Evolutionary conservation across 1,140 invertebrate species (phyloP).

Genomic region (Drosophila santomea): DNA sequence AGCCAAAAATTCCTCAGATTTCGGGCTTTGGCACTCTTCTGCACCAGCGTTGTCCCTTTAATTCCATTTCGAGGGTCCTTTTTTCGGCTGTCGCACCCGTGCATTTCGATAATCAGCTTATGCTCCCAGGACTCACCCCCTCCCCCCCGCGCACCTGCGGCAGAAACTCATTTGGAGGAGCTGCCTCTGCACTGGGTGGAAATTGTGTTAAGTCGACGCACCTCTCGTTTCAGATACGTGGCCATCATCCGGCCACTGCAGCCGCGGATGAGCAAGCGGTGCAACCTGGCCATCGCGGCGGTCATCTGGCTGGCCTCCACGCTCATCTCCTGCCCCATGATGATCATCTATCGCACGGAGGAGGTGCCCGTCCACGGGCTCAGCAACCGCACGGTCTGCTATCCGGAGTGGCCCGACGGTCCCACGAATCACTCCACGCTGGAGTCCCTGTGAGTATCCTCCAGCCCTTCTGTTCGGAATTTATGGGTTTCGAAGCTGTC

Average conservation of each 20-base stretch:
- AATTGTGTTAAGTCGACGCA: constrained; percentile 36
- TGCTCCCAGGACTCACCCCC: too few relatives aligned
- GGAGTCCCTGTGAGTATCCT: constrained; percentile 92
- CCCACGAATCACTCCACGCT: constrained; percentile 88
- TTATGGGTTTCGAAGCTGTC: background rate
- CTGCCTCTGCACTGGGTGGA: background rate
- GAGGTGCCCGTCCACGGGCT: constrained; percentile 85
- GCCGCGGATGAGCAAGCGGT: constrained; percentile 92
- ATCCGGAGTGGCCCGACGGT: constrained; percentile 93
- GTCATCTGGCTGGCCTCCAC: constrained; percentile 92
- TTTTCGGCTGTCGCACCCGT: constrained; percentile 10
- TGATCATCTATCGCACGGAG: constrained; percentile 92
- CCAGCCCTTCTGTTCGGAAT: constrained; percentile 44
- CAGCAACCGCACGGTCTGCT: constrained; percentile 89
- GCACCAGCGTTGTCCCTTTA: constrained; percentile 11
- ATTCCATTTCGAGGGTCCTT: constrained; percentile 19
- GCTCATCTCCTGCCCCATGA: constrained; percentile 92
- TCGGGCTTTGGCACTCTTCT: constrained; percentile 7
- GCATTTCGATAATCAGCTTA: constrained; percentile 54
- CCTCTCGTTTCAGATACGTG: constrained; percentile 89
- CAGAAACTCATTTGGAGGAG: background rate
- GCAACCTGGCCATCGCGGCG: constrained; percentile 92
- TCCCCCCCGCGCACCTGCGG: background rate
- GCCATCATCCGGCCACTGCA: constrained; percentile 96
- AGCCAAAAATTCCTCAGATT: constrained; percentile 21